Evolutionary conservation across 2,888 invertebrate genomes (phyloP).

Genomic region (Lepidonotus clava): DNA sequence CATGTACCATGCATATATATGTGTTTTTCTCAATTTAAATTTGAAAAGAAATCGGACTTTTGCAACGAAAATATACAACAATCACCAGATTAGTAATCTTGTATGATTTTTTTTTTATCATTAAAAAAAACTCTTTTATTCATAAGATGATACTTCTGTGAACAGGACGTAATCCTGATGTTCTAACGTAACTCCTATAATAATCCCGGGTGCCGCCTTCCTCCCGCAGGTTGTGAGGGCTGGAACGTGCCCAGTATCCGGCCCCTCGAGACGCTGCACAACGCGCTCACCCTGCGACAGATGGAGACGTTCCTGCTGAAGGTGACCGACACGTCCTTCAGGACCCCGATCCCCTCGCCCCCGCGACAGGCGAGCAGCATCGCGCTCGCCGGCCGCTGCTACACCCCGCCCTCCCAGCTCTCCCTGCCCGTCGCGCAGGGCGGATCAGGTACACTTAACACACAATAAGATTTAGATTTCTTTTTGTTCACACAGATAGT

Average conservation of each 20-base stretch:
- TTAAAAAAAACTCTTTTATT: too few relatives aligned
- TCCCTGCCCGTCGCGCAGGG: slow-evolving; percentile 4
- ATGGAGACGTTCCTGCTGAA: slow-evolving; percentile 89
- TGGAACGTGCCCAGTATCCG: slow-evolving; percentile 89
- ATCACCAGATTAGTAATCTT: too few relatives aligned
- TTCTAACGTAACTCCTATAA: too few relatives aligned
- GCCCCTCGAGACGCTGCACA: slow-evolving; percentile 98
- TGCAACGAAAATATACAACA: too few relatives aligned
- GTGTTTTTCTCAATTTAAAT: too few relatives aligned
- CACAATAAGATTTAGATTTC: too few relatives aligned
- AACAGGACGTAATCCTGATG: too few relatives aligned
- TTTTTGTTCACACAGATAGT: too few relatives aligned
- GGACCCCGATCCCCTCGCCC: slow-evolving; percentile 61
- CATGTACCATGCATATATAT: too few relatives aligned
- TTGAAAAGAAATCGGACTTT: too few relatives aligned
- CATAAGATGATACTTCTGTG: too few relatives aligned
- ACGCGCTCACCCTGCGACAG: slow-evolving; percentile 94
- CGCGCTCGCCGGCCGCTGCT: neutral
- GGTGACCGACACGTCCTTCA: slow-evolving; percentile 55
- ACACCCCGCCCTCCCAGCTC: slow-evolving; percentile 2
- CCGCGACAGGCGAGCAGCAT: slow-evolving; percentile 30
- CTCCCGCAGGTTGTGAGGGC: slow-evolving; percentile 59
- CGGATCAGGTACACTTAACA: slow-evolving; percentile 30
- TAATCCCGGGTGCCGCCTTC: neutral
- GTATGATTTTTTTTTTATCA: too few relatives aligned